Conservation (phyloP, 2,888 invertebrate species). For the Abrostola tripartita region DNA sequence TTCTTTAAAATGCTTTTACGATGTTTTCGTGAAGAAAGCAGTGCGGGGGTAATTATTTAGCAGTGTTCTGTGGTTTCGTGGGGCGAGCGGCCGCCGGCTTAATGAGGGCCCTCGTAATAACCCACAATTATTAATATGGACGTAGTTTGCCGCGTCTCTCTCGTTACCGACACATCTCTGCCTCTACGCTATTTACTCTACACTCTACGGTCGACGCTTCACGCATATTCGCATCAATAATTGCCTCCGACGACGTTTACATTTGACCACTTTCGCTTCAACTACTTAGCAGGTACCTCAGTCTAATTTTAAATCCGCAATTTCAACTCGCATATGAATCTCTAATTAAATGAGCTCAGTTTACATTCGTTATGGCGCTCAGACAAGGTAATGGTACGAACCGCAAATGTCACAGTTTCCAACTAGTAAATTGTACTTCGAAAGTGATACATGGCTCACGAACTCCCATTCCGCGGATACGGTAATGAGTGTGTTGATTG, state of each 20-base stretch:
- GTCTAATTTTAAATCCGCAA: slow-evolving; percentile 32
- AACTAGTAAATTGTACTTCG: slow-evolving; percentile 77
- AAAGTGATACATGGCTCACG: slow-evolving; percentile 78
- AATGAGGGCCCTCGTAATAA: slow-evolving; percentile 84
- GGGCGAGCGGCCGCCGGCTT: slow-evolving; percentile 77
- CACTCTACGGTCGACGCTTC: slow-evolving; percentile 44
- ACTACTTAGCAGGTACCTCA: background rate
- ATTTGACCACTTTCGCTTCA: slow-evolving; percentile 45
- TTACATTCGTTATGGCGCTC: slow-evolving; percentile 60
- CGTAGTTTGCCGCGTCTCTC: slow-evolving; percentile 75
- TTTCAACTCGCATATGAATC: slow-evolving; percentile 53
- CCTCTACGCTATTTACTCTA: slow-evolving; percentile 66
- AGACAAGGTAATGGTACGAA: slow-evolving; percentile 62
- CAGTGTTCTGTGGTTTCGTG: slow-evolving; percentile 85
- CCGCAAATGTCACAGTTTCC: slow-evolving; percentile 71
- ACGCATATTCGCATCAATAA: slow-evolving; percentile 43
- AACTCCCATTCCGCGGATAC: slow-evolving; percentile 71
- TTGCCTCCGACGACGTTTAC: slow-evolving; percentile 47
- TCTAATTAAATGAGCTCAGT: slow-evolving; percentile 58
- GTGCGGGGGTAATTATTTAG: slow-evolving; percentile 84
- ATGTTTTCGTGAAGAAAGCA: slow-evolving; percentile 85
- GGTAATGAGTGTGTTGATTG: slow-evolving; percentile 75
- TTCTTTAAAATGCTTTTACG: slow-evolving; percentile 80
- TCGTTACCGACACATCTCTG: slow-evolving; percentile 70
- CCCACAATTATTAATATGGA: slow-evolving; percentile 84